Conservation (phyloP, 2,113 vertebrate genomes). For the Zeus faber region DNA sequence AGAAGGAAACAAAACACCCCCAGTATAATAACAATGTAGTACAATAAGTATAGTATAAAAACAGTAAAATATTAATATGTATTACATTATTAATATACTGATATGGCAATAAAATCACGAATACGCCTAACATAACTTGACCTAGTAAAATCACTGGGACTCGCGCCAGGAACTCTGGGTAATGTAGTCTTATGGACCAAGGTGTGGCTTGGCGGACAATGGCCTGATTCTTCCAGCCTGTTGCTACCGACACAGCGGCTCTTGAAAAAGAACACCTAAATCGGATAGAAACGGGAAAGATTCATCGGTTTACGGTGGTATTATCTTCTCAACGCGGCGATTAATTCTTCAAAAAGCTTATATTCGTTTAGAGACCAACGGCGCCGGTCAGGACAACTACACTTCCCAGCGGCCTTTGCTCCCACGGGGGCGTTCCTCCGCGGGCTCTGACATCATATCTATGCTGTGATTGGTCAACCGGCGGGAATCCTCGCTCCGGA, state of each 20-base stretch:
- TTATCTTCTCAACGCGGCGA: too few species aligned
- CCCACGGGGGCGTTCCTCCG: constrained; percentile 9
- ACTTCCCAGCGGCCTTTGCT: constrained; percentile 32
- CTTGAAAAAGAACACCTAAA: background rate
- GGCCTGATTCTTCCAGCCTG: background rate
- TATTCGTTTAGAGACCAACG: background rate
- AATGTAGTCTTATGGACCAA: constrained; percentile 50
- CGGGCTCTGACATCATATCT: background rate
- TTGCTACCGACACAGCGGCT: background rate
- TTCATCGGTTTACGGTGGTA: too few species aligned
- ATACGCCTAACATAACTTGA: too few species aligned
- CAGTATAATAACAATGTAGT: constrained; percentile 3
- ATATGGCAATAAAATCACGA: too few species aligned
- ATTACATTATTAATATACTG: too few species aligned
- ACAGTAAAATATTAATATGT: too few species aligned
- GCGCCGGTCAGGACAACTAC: constrained; percentile 29
- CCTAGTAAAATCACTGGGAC: too few species aligned
- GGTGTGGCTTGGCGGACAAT: constrained; percentile 53
- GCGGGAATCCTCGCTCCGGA: constrained; percentile 28
- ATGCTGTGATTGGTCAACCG: constrained; percentile 39
- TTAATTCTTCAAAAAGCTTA: too few species aligned
- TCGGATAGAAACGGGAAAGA: too few species aligned
- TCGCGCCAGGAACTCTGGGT: constrained; percentile 31
- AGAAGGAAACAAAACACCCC: too few species aligned
- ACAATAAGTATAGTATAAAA: background rate